phyloP scores from a whole-genome alignment of 1,140 invertebrate genomes.

The Ridgeia piscesae region DNA sequence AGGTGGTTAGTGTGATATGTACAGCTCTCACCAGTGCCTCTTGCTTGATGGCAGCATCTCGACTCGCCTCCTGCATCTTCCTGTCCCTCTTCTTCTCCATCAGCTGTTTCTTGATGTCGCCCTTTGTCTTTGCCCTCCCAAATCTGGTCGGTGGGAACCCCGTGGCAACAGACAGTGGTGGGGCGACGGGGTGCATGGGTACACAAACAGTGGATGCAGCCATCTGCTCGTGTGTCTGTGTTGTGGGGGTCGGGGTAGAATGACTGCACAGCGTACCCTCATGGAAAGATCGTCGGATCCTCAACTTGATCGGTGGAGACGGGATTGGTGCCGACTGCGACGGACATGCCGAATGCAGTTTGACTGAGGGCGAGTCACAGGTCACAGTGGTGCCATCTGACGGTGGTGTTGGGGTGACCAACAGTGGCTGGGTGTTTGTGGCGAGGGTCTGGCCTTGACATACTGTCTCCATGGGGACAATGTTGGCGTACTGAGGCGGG shows the following conservation, averaged over 20 bases:
- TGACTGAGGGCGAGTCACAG: background rate
- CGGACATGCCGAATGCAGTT: background rate
- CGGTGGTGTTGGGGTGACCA: background rate
- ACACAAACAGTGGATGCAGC: background rate
- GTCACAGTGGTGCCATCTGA: background rate
- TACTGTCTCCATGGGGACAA: background rate
- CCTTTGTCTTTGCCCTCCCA: slow-evolving; percentile 28
- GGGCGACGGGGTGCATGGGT: background rate
- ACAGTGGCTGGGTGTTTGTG: background rate
- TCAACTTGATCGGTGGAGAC: background rate
- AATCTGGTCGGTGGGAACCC: background rate
- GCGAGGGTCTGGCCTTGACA: background rate
- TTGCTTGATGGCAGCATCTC: background rate
- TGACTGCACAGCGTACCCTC: background rate
- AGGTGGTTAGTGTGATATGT: no score
- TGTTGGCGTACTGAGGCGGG: background rate
- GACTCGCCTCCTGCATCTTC: background rate
- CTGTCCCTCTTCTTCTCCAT: slow-evolving; percentile 26
- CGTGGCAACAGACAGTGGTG: background rate
- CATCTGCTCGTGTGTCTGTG: background rate
- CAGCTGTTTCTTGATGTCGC: slow-evolving; percentile 30
- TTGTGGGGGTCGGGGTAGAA: no score
- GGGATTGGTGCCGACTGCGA: background rate
- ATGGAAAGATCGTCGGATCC: background rate
- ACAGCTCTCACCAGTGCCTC: background rate